Conservation (phyloP, 2,888 invertebrate genomes). For the Embidobia sp. region DNA sequence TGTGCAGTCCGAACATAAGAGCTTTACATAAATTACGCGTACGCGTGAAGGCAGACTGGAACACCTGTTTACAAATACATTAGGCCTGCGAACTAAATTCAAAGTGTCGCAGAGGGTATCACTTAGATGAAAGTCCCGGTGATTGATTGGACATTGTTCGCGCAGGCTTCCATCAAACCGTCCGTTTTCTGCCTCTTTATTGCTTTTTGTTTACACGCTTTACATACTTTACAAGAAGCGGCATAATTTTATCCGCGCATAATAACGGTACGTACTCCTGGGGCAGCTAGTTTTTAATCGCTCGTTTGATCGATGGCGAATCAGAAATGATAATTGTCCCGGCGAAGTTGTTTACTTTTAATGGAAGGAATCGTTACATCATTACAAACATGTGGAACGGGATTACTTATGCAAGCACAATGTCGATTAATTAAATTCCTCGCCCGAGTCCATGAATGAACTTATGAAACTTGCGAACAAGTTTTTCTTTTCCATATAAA, state of each 20-base stretch:
- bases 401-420: slow-evolving; percentile 19
- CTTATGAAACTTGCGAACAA: not conserved
- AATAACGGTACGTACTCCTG: not conserved
- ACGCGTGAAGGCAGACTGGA: slow-evolving; percentile 17
- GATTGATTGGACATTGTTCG: slow-evolving; percentile 43
- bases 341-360: slow-evolving; percentile 10
- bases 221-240: no score
- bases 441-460: not conserved
- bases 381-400: slow-evolving; percentile 9
- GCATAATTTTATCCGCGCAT: slow-evolving; percentile 12
- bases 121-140: not conserved
- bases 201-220: not conserved
- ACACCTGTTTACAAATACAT: slow-evolving; percentile 50
- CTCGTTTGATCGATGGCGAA: slow-evolving; percentile 8
- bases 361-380: slow-evolving; percentile 6
- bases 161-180: not conserved
- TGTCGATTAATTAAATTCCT: slow-evolving; percentile 21
- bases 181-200: not conserved
- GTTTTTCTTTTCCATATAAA: no score
- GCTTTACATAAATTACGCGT: slow-evolving; percentile 51
- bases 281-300: slow-evolving; percentile 5
- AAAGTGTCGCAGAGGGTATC: slow-evolving; percentile 22
- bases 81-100: slow-evolving; percentile 24
- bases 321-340: slow-evolving; percentile 17
- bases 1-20: slow-evolving; percentile 32